Conservation (phyloP, 1,140 invertebrate species). For the Megalopta genalis region DNA sequence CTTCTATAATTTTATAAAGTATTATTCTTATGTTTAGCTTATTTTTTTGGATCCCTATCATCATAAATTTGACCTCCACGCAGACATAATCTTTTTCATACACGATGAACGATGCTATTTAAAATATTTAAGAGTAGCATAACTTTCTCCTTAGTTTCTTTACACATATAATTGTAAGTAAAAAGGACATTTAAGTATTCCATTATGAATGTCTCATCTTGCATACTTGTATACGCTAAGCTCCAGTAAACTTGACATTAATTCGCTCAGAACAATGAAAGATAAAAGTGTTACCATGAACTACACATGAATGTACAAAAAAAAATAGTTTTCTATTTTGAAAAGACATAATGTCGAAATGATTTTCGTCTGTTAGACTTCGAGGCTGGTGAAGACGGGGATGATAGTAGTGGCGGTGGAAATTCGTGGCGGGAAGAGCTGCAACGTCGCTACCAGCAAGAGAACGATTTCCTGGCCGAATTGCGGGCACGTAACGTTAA, state of each 20-base stretch:
- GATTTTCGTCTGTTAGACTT: conserved; percentile 72
- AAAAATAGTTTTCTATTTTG: background rate
- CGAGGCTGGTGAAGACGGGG: conserved; percentile 80
- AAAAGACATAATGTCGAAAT: background rate
- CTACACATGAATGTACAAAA: background rate
- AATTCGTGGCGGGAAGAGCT: conserved; percentile 84
- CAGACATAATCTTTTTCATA: too few relatives aligned
- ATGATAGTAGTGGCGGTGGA: conserved; percentile 80
- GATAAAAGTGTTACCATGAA: background rate
- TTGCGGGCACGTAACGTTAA: conserved; percentile 81
- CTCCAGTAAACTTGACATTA: conserved; percentile 1
- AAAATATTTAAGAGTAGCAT: too few relatives aligned
- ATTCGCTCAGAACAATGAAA: background rate
- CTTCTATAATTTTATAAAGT: too few relatives aligned
- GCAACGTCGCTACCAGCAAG: conserved; percentile 83
- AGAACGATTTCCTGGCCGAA: conserved; percentile 84
- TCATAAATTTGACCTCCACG: too few relatives aligned
- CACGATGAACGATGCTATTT: too few relatives aligned
- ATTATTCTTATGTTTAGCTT: too few relatives aligned
- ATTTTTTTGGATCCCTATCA: too few relatives aligned
- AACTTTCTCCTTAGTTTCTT: too few relatives aligned
- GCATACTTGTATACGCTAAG: background rate
- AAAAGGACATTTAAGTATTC: too few relatives aligned
- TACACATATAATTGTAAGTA: too few relatives aligned
- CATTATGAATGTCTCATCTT: background rate